Base-by-base conservation (phyloP, 2,113 vertebrate species). In the Anolis carolinensis region DNA sequence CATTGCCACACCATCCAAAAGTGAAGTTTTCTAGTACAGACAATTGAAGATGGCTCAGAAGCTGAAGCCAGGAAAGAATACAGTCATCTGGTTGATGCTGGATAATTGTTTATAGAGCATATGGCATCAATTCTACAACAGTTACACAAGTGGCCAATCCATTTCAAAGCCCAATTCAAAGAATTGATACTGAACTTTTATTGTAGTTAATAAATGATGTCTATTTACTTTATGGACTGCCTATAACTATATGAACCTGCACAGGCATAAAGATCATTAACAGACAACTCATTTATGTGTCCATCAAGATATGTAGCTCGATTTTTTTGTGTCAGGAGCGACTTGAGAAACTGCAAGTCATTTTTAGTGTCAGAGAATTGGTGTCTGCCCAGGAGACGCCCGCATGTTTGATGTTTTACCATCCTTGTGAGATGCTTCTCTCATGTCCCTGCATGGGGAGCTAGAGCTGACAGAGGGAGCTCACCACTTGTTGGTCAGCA, bases 1-100 rank as follows among this genome's bases (percentile, higher is more conserved):
- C 79, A 88, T 20, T 59, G 86, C 88, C 88, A 85, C 50, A 91
- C 92, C 92, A 79, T 21, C 71, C 92, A 86, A 89, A 79, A 87
- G 82, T 14, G 85, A 91, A 16, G 86, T 83, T 81, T 83, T 75
- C 67, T 65, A 91, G 5, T 48, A 18, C 13, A 73, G 94, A 94
- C 84, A 90, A 87, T 59, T 81, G 36, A 81, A 67, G 79, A 4
- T 16, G 79, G 36, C 39, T 21, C 62, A 67, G 36, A 81, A n/a
- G 30, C 7, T 68, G 7, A 16, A 67, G 63, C 71, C 8, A 7
- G 71, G 36, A 7, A 7, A 10, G 6, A 67, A 44, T 81, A 65
- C 14, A 67, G 30, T 7, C 8, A 25, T 25, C 9, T 63, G 23
- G 52, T 36, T 27, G 34, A 20, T 6, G 21, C 6, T 52, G 50